Conservation (phyloP, 2,888 invertebrate species). For the Polietes domitor region DNA sequence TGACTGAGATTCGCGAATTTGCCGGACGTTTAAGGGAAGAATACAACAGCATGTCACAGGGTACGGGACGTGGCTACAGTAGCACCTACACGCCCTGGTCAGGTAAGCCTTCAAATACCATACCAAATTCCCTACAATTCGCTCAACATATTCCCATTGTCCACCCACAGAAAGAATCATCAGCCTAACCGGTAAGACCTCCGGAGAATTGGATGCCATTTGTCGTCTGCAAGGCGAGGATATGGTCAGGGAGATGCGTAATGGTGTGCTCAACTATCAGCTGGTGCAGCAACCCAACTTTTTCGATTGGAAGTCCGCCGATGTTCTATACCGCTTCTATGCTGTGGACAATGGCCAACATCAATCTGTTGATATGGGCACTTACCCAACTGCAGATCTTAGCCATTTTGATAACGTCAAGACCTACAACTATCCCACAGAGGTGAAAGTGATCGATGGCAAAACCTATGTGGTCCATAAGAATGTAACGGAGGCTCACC, state of each 20-base stretch:
- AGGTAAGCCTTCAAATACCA: slow-evolving; percentile 71
- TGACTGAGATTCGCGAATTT: slow-evolving; percentile 75
- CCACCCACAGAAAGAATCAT: slow-evolving; percentile 72
- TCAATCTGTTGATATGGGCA: slow-evolving; percentile 71
- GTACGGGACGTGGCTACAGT: slow-evolving; percentile 64
- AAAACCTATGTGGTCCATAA: slow-evolving; percentile 78
- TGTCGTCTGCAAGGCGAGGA: slow-evolving; percentile 72
- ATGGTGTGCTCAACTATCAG: slow-evolving; percentile 73
- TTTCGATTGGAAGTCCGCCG: slow-evolving; percentile 77
- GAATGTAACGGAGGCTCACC: slow-evolving; percentile 76
- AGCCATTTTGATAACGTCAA: slow-evolving; percentile 76
- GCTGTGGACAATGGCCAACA: slow-evolving; percentile 69
- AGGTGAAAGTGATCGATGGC: slow-evolving; percentile 78
- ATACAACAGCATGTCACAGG: slow-evolving; percentile 75
- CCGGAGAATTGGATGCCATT: slow-evolving; percentile 74
- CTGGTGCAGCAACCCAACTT: slow-evolving; percentile 77
- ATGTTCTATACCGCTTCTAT: slow-evolving; percentile 71
- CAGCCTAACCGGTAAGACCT: slow-evolving; percentile 75
- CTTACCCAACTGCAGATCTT: slow-evolving; percentile 72
- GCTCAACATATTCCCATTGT: background rate
- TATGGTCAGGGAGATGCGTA: slow-evolving; percentile 76
- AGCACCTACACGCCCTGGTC: slow-evolving; percentile 71
- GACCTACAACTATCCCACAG: slow-evolving; percentile 77
- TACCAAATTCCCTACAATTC: background rate
- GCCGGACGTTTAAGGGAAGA: slow-evolving; percentile 76